Evolutionary conservation across 2,113 vertebrate species (phyloP).

Genomic region (Daphoenositta chrysoptera): DNA sequence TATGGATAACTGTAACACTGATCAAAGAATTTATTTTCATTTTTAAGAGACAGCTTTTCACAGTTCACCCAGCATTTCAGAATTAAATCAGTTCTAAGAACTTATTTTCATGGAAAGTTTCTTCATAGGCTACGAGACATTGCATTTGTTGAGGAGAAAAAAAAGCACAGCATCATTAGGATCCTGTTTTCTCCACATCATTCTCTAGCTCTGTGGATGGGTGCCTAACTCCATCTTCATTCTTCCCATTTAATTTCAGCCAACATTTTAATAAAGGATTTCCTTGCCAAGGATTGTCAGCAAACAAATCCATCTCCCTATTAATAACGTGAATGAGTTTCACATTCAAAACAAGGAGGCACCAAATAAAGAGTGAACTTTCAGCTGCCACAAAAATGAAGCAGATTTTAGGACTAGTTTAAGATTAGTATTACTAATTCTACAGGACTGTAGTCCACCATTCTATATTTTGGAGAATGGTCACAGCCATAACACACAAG

Average conservation of each 20-base stretch:
- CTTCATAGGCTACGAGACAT: background rate
- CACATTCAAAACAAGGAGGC: background rate
- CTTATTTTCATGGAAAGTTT: background rate
- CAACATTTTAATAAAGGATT: background rate
- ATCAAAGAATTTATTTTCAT: background rate
- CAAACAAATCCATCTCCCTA: background rate
- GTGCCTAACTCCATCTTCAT: background rate
- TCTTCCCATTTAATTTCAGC: background rate
- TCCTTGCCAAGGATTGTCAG: background rate
- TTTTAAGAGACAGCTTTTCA: background rate
- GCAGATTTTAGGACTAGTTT: background rate
- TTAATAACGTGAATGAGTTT: background rate
- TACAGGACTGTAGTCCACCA: background rate
- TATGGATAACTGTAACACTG: background rate
- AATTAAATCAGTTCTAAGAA: background rate
- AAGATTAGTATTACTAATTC: background rate
- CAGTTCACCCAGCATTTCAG: background rate
- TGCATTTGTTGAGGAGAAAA: background rate
- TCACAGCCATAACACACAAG: background rate
- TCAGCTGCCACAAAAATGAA: background rate
- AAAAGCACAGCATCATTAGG: background rate
- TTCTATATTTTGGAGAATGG: background rate
- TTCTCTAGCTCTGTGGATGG: background rate
- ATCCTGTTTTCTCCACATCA: background rate
- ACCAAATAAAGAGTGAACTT: background rate